Conservation (phyloP, 2,797 vertebrate species). For the Eulemur mongoz region DNA sequence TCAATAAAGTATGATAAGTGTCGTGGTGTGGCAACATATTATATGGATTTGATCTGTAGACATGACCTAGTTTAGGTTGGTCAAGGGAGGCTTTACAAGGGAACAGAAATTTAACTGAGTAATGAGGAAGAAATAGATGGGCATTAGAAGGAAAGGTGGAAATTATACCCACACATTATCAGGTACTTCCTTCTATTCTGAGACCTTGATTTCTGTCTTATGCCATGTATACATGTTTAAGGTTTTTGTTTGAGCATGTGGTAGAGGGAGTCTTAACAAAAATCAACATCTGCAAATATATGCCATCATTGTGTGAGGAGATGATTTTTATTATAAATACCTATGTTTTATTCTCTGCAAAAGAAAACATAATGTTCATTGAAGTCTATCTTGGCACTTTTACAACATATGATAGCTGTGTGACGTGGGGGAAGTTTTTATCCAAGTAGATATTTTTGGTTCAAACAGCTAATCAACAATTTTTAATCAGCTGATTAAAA, state of each 20-base stretch:
- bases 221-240: neutral
- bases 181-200: neutral
- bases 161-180: neutral
- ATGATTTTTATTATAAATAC: neutral
- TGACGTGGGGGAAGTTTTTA: neutral
- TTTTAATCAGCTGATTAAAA: neutral
- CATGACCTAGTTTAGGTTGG: neutral
- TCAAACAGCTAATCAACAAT: neutral
- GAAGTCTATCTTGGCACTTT: neutral
- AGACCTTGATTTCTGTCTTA: neutral
- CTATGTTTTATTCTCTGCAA: neutral
- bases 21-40: neutral
- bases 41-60: neutral
- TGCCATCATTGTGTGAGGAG: neutral
- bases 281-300: neutral
- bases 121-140: neutral
- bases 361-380: neutral
- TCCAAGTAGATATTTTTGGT: neutral
- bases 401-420: neutral
- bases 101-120: neutral
- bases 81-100: neutral
- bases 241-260: neutral
- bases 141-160: rapidly evolving
- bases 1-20: neutral
- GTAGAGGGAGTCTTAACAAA: neutral